Evolutionary conservation across 2,888 invertebrate species (phyloP), one percentile per base, ranked within the genome.

Genomic region (Nezara viridula): DNA sequence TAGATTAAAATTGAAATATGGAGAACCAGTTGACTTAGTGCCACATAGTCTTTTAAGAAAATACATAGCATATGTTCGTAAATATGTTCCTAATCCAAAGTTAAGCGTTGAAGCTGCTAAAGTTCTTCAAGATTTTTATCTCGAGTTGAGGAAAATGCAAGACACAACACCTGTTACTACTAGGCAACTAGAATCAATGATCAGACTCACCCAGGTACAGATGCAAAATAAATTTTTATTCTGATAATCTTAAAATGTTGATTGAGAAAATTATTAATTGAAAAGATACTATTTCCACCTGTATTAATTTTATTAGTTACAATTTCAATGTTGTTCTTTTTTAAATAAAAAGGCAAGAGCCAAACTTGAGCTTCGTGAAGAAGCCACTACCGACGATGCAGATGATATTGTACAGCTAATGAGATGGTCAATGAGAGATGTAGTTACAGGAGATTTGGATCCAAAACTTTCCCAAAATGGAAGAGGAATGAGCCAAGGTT

Each of bases 31-130:
- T 52, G 96, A 98, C 92, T 93, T 95, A 7, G 93, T 99, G 89
- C 97, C 98, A 0, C 94, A 95, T 87, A 94, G 95, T 88, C 93
- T 97, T 86, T 94, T 99, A 9, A 95, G 98, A 90, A 98, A 98
- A 93, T 99, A 98, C 92, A 96, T 99, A 91, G 97, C 96, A 0
- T 99, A 98, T 93, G 97, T 98, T 0, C 95, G 96, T 90, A 96
- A 97, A 92, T 97, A 97, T 93, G 96, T 98, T 0, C 90, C 91
- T 14, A 95, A 96, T 91, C 98, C 98, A 0, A 95, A 94, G 92
- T 94, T 98, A 32, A 95, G 95, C 55, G 92, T 93, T 0, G 96
- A 95, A 88, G 98, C 98, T 5, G 95, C 95, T 6, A 93, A 93
- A 90, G 93, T 95, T 1, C 92, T 98, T 40, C 95, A 96, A 93